Evolutionary conservation across 2,888 invertebrate species (phyloP), one percentile per base, ranked within the genome.

Genomic region (Ectropis crepuscularia): DNA sequence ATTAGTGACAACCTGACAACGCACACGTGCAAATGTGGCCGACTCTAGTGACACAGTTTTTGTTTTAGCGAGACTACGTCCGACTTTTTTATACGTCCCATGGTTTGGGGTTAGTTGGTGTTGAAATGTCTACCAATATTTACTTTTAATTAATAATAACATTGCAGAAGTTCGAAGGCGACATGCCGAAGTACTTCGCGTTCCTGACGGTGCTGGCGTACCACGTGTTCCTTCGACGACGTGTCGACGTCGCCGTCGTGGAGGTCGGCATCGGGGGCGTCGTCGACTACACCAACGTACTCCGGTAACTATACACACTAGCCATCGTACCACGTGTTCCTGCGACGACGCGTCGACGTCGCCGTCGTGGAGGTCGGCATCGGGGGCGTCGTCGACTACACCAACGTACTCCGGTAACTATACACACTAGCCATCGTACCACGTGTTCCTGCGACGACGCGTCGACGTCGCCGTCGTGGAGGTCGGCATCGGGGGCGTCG

Each of bases 261-360:
- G 99, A 99, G 92, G 99, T 99, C 39, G 99, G 99, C 41, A 98
- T 99, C 72, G 99, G 99, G 0, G 99, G 99, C 0, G 95, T 96
- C 78, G 95, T 96, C 70, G 99, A 99, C 87, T 96, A 96, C 77
- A 99, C 99, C 1, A 99, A 99, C 90, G 92, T 99, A 50, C 83
- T 99, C 58, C 94, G 95, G 97, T 96, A 85, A 57, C 11, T 38
- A 8, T 43, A n/a, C 10, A n/a, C 16, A 28, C 16, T 28, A 28
- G 16, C 16, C n/a, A n/a, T n/a, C 98, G 10, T 96, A 98, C 79
- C 95, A 98, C 80, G 94, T 98, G 41, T 99, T 99, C 89, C 77
- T 97, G 0, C 94, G 95, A 28, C 96, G 98, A 85, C 94, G 96
- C 71, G 96, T 98, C 8, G 98, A 99, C 85, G 99, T 98, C 0